These are phyloP conservation scores for Cryptomyrus ogoouensis DNA, from an alignment of 2,113 vertebrate species.

Conservation along the genomic window DNA sequence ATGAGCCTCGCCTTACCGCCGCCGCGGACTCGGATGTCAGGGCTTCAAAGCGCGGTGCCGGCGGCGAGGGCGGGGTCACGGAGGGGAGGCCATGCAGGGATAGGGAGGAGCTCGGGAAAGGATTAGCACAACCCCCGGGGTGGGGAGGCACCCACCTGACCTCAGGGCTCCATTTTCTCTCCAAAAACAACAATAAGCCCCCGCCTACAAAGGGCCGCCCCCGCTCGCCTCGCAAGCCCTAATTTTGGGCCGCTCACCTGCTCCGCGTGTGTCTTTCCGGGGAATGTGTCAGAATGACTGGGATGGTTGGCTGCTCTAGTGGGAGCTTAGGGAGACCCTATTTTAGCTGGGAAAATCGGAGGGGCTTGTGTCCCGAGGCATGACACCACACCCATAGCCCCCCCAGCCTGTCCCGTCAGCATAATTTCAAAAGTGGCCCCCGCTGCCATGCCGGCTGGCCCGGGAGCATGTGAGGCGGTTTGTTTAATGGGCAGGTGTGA, in stretches of 20 bases:
- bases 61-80: constrained; percentile 48
- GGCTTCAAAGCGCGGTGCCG: constrained; percentile 59
- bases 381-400: constrained; percentile 55
- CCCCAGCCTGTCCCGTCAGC: constrained; percentile 59
- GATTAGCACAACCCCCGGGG: constrained; percentile 59
- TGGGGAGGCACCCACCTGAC: constrained; percentile 60
- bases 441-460: constrained; percentile 53
- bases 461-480: constrained; percentile 54
- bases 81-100: constrained; percentile 42
- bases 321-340: constrained; percentile 67
- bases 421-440: constrained; percentile 59
- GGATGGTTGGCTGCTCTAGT: constrained; percentile 70
- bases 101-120: constrained; percentile 30
- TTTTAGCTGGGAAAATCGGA: constrained; percentile 75
- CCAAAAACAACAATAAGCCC: constrained; percentile 74
- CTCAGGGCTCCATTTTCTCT: constrained; percentile 65
- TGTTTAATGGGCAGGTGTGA: constrained; percentile 56
- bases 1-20: constrained; percentile 39
- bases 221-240: constrained; percentile 63
- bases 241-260: constrained; percentile 72
- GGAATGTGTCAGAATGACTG: constrained; percentile 73
- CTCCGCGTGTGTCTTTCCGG: constrained; percentile 62
- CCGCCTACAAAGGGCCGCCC: constrained; percentile 64
- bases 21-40: constrained; percentile 58
- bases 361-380: constrained; percentile 61